Percentiles rank a stretch among this genome's conserved stretches.
phyloP scores from a whole-genome alignment of 2,797 vertebrate species.

The Bovichtus diacanthus region DNA sequence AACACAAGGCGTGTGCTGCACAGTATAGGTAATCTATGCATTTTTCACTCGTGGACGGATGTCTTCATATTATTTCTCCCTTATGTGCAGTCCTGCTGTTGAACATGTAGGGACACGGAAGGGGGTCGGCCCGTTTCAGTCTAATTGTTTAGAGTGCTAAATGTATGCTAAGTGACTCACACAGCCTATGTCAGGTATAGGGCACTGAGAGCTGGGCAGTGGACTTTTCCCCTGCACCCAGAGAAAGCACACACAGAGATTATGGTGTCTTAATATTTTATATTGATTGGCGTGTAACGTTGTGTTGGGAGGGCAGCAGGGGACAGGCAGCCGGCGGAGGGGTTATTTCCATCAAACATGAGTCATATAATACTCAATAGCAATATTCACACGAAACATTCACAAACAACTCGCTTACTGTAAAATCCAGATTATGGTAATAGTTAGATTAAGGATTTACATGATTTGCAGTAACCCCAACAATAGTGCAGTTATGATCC shows the following conservation, averaged over 20 bases:
- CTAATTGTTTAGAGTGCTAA: constrained; percentile 45
- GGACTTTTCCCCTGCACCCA: background rate
- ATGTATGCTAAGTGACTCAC: constrained; percentile 34
- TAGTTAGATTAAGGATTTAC: constrained; percentile 48
- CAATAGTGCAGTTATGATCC: constrained; percentile 45
- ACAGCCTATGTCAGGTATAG: constrained; percentile 13
- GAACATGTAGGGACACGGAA: background rate
- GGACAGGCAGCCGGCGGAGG: constrained; percentile 9
- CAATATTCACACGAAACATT: constrained; percentile 40
- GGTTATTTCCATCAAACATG: constrained; percentile 52
- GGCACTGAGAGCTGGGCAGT: background rate
- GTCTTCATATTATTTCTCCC: constrained; percentile 4
- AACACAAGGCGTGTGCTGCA: background rate
- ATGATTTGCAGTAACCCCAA: constrained; percentile 38
- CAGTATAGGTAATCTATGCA: background rate
- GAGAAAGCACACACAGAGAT: constrained; percentile 27
- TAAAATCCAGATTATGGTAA: constrained; percentile 60
- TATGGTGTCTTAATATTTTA: constrained; percentile 31
- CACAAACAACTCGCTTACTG: constrained; percentile 48
- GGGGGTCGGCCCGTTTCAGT: background rate
- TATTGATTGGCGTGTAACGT: constrained; percentile 60
- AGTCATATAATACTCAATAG: constrained; percentile 40
- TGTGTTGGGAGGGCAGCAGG: constrained; percentile 16
- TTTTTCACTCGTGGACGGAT: constrained; percentile 11
- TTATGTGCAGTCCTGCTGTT: constrained; percentile 22